These are phyloP conservation scores for Bubalus kerabau DNA, from an alignment of 2,113 vertebrate genomes.

Conservation along the genomic window DNA sequence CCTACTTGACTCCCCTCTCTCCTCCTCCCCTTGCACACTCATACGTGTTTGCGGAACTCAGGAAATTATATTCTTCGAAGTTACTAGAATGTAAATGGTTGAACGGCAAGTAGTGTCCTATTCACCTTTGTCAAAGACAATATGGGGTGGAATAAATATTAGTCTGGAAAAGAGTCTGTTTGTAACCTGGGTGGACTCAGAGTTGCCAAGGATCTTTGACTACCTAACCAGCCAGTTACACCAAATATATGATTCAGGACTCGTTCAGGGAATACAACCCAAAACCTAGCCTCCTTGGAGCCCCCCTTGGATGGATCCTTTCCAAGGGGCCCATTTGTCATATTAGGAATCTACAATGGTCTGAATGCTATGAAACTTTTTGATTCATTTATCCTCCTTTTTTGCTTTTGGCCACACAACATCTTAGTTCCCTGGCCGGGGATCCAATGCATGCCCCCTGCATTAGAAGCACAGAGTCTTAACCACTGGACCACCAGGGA, in stretches of 20 bases:
- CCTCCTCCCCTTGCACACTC: neutral
- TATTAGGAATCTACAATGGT: conserved; percentile 17
- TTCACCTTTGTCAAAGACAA: neutral
- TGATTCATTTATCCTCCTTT: neutral
- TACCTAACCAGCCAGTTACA: accelerated
- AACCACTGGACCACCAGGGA: neutral
- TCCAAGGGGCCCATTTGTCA: neutral
- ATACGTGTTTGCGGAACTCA: too few relatives aligned
- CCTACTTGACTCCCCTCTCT: neutral
- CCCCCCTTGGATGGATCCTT: accelerated
- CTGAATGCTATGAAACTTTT: conserved; percentile 33
- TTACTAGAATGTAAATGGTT: neutral
- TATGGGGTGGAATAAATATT: neutral
- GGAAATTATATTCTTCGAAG: neutral
- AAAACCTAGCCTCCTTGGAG: accelerated
- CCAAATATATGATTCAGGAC: neutral
- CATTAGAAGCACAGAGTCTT: neutral
- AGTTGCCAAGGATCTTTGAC: neutral
- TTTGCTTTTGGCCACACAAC: neutral
- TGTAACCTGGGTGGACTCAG: accelerated
- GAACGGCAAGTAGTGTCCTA: neutral
- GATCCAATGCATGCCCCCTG: neutral
- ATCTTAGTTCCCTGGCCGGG: neutral
- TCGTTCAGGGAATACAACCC: accelerated
- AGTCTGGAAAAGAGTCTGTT: neutral